Evolutionary conservation across 2,797 vertebrate species (phyloP).

Genomic region (Tapera naevia): DNA sequence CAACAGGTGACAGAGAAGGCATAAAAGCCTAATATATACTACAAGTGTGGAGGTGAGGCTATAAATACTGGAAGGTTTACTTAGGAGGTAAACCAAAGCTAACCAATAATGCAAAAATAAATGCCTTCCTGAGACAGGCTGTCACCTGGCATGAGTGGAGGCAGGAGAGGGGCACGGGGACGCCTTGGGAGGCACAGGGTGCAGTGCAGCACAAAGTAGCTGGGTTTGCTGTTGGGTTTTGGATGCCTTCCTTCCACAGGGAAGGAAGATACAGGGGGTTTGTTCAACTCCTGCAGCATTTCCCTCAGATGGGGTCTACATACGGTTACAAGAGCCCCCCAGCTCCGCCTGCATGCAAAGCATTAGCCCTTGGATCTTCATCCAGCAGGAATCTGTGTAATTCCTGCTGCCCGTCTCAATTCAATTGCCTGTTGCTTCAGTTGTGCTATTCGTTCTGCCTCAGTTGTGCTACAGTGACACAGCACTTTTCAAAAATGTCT

Average conservation of each 20-base stretch:
- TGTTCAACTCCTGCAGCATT: background rate
- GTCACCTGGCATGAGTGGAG: slow-evolving; percentile 24
- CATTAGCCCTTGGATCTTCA: rapidly evolving
- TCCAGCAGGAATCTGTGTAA: rapidly evolving
- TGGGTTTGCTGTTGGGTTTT: background rate
- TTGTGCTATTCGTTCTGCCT: rapidly evolving
- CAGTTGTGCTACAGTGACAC: background rate
- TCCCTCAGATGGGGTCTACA: background rate
- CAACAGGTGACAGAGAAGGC: slow-evolving; percentile 87
- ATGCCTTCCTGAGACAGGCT: slow-evolving; percentile 60
- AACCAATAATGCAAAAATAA: slow-evolving; percentile 65
- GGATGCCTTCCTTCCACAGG: background rate
- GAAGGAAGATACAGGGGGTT: background rate
- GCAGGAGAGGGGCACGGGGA: background rate
- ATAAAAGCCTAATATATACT: slow-evolving; percentile 78
- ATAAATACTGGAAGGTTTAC: slow-evolving; percentile 71
- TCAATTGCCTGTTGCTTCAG: rapidly evolving
- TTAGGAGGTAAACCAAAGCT: slow-evolving; percentile 69
- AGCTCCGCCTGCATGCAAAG: background rate
- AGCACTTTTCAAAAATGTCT: background rate
- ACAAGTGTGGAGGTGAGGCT: slow-evolving; percentile 61
- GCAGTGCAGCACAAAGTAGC: background rate
- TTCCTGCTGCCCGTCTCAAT: background rate
- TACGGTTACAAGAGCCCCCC: background rate
- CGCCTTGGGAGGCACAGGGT: rapidly evolving